Conservation (phyloP, 2,888 invertebrate genomes). For the Euclidia mi region DNA sequence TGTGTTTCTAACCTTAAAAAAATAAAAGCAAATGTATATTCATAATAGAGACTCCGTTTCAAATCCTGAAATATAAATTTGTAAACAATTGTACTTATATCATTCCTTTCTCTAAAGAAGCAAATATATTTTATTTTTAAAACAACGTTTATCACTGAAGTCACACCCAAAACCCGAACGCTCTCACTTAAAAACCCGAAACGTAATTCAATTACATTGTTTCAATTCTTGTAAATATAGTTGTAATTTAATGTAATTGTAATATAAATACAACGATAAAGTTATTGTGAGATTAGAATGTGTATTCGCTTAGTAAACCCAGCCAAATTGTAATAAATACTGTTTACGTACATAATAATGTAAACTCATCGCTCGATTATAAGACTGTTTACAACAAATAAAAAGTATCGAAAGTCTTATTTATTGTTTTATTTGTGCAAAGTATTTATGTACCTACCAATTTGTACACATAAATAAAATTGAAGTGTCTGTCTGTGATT, state of each 20-base stretch:
- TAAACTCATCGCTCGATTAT: constrained; percentile 86
- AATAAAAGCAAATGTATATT: too few species aligned
- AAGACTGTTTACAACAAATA: constrained; percentile 89
- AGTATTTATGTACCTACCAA: too few species aligned
- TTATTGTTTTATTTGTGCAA: constrained; percentile 10
- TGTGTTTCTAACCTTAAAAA: too few species aligned
- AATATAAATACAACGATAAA: constrained; percentile 75
- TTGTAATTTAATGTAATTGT: constrained; percentile 63
- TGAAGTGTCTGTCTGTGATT: too few species aligned
- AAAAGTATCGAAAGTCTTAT: constrained; percentile 64
- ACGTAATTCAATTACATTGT: constrained; percentile 83
- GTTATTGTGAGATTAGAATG: constrained; percentile 70
- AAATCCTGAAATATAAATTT: too few species aligned
- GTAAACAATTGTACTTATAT: too few species aligned
- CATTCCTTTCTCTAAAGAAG: too few species aligned
- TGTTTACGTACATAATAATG: constrained; percentile 77
- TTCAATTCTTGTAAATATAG: constrained; percentile 84
- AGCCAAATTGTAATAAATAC: constrained; percentile 82
- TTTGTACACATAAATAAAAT: too few species aligned
- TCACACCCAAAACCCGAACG: constrained; percentile 54
- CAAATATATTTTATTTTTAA: too few species aligned
- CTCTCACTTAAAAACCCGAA: constrained; percentile 60
- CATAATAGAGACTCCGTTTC: too few species aligned
- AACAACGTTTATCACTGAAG: constrained; percentile 9
- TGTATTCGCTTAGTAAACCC: constrained; percentile 83